Evolutionary conservation across 2,888 invertebrate species (phyloP).

Genomic region (Abscondita cerata): DNA sequence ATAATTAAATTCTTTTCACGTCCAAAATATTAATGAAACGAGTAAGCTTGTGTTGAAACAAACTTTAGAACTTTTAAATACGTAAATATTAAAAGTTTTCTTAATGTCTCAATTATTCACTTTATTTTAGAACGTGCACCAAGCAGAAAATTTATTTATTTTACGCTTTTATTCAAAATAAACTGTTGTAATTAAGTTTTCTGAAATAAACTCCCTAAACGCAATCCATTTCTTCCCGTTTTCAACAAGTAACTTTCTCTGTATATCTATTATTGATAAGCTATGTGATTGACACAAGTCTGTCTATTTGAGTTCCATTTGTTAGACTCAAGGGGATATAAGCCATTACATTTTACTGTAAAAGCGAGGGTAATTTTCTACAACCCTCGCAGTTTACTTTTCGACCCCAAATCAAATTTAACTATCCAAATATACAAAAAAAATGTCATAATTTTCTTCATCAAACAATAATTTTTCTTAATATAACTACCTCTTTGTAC

Average conservation of each 20-base stretch:
- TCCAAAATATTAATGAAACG: too few species aligned
- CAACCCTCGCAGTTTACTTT: constrained; percentile 16
- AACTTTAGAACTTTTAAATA: too few species aligned
- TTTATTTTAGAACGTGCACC: too few species aligned
- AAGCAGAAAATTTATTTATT: too few species aligned
- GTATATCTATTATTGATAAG: constrained; percentile 34
- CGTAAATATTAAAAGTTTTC: too few species aligned
- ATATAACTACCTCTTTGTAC: constrained; percentile 30
- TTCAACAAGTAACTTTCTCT: constrained; percentile 31
- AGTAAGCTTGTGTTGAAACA: too few species aligned
- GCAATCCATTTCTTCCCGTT: constrained; percentile 14
- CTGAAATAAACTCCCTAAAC: constrained; percentile 18
- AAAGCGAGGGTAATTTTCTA: constrained; percentile 26
- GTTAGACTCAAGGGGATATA: constrained; percentile 28
- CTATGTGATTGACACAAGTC: constrained; percentile 34
- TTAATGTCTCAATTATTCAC: too few species aligned
- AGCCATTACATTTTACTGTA: constrained; percentile 23
- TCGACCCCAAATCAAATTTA: constrained; percentile 24
- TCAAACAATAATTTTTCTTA: constrained; percentile 30
- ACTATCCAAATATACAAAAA: constrained; percentile 17
- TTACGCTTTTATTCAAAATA: too few species aligned
- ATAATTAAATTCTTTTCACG: too few species aligned
- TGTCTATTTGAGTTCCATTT: constrained; percentile 37
- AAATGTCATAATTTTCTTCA: constrained; percentile 19
- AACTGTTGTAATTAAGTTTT: too few species aligned